Evolutionary conservation across 2,797 vertebrate species (phyloP), one percentile per base, ranked within the genome.

Genomic region (Triplophysa bombifrons): DNA sequence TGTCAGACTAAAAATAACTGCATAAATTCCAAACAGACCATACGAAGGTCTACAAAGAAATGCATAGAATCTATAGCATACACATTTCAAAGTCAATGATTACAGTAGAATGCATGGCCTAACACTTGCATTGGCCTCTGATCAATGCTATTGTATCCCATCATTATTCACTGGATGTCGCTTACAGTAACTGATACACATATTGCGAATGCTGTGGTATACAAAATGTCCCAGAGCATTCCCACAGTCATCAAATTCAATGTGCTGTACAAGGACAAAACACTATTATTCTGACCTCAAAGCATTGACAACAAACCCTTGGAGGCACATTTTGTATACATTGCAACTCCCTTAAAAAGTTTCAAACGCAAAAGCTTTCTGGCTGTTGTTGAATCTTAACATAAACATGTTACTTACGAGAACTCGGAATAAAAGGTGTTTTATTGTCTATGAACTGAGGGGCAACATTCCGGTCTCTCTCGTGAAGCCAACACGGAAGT

Each of bases 231-330:
- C 66, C 55, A 46, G 46, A 80, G 81, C 65, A 60, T 76, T 85
- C 83, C 78, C 85, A 82, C 76, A 74, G 30, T 65, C 76, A 69
- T 46, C 67, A 50, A 30, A 74, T 77, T 82, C 44, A 75, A 71
- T 14, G 14, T 76, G 76, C 44, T 71, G 20, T 68, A 46, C 38
- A 41, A 78, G 44, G 68, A 34, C 73, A 83, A 71, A 83, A 76
- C 56, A 69, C 56, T 78, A 61, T 72, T 78, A 20, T 69, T 58
- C 64, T 38, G 63, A 70, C 38, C 66, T 80, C 44, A 76, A 80
- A 80, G 46, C 73, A 46, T 30, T 5, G 27, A 48, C 65, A 68
- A 75, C 34, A 72, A 30, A 46, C 77, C 76, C 74, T 76, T 51
- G 71, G 76, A 65, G 48, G 22, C 51, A 56, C 38, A 30, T 46